These are phyloP conservation scores for Pituophis catenifer DNA, from an alignment of 2,113 vertebrate species.

Conservation along the genomic window DNA sequence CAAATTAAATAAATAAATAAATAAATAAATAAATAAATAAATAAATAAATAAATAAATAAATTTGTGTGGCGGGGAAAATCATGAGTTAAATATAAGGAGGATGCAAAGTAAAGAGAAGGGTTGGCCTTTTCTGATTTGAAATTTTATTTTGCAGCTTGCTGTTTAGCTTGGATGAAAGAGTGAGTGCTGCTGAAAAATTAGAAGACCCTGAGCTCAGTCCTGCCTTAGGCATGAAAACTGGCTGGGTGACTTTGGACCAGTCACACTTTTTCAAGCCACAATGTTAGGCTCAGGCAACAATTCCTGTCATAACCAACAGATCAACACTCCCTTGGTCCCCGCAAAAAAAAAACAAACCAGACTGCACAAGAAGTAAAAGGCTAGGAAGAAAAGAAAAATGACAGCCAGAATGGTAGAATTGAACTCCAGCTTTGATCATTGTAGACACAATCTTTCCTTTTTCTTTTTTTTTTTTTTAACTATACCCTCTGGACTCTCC, in stretches of 20 bases:
- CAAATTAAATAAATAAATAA: too few relatives aligned
- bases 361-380: neutral
- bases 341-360: neutral
- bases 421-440: neutral
- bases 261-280: neutral
- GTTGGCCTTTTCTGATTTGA: neutral
- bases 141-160: neutral
- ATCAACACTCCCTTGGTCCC: neutral
- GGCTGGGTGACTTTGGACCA: neutral
- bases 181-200: neutral
- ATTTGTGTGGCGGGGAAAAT: neutral
- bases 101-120: neutral
- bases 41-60: too few relatives aligned
- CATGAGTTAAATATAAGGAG: neutral
- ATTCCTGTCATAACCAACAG: neutral
- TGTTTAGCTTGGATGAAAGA: neutral
- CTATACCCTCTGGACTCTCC: neutral
- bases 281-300: neutral
- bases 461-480: neutral
- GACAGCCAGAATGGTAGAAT: neutral
- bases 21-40: too few relatives aligned
- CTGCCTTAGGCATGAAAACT: neutral
- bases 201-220: neutral
- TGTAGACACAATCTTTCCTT: neutral
- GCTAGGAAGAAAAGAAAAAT: neutral